Evolutionary conservation across 2,797 vertebrate genomes (phyloP), one percentile per base, ranked within the genome.

Genomic region (Coregonus suidteri): DNA sequence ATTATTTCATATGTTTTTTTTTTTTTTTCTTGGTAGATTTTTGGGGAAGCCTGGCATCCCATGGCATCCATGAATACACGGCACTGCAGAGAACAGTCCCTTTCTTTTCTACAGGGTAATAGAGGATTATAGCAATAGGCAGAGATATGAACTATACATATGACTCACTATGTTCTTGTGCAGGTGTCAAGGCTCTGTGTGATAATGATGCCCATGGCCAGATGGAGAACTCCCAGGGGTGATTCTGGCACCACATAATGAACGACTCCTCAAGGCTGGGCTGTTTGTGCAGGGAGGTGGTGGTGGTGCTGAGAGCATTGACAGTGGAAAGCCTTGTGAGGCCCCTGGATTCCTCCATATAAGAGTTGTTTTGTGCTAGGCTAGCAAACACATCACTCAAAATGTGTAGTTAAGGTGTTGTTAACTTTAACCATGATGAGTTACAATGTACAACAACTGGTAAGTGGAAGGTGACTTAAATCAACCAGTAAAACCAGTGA

Each of bases 181-280:
- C 85, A 91, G 90, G 91, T 93, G 92, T 94, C 88, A 86, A 83
- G 86, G 87, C 83, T 13, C 86, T 79, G 86, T 69, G 89, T 80
- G 82, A 81, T 88, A 81, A 85, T 87, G 91, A 91, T 84, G 87
- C 89, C 85, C 84, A 83, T 65, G 83, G 84, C 86, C 89, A 78
- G 74, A 81, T 80, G 77, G 75, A 69, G 75, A 81, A n/a, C 41
- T 82, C 83, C 84, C 82, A 0, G 31, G 74, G 80, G 85, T 30
- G 77, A 79, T 86, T 82, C 41, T 82, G 83, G 87, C 84, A 71
- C 71, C 0, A 4, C 0, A 4, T 62, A 82, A 68, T 73, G 31
- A 72, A 78, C 76, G 81, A 70, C 83, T 86, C 79, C 59, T 84
- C 77, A 79, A 65, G 79, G 34, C 77, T 80, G 84, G 81, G 70